Conservation (phyloP, 1,140 invertebrate species). For the Daktulosphaira vitifoliae region DNA sequence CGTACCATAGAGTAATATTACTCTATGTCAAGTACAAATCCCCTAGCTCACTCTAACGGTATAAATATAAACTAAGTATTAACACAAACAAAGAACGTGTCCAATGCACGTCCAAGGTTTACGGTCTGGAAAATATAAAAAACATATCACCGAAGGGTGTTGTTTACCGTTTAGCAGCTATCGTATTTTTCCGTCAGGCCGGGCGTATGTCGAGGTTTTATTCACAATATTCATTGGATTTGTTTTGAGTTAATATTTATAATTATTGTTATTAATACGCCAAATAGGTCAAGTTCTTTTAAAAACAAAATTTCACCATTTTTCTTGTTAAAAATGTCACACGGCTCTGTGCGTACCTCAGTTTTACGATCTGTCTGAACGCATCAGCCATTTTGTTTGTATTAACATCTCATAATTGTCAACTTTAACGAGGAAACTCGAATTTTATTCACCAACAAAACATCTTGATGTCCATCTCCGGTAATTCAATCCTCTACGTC, state of each 20-base stretch:
- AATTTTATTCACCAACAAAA: not conserved
- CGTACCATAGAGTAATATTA: no score
- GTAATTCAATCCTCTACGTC: conserved; percentile 29
- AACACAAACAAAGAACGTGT: conserved; percentile 33
- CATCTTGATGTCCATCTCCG: conserved; percentile 26
- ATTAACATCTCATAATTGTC: not conserved
- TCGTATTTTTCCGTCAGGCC: conserved; percentile 10
- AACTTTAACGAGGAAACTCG: not conserved
- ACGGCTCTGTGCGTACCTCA: not conserved
- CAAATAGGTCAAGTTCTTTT: no score
- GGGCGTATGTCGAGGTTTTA: conserved; percentile 10
- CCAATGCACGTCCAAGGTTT: conserved; percentile 28
- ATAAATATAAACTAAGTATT: not conserved
- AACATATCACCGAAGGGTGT: conserved; percentile 33
- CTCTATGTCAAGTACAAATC: no score
- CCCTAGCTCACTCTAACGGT: conserved; percentile 8
- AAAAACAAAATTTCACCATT: no score
- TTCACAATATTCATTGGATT: not conserved
- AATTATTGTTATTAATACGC: no score
- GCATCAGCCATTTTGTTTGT: conserved; percentile 32
- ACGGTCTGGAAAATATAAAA: conserved; percentile 32
- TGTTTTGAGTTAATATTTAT: not conserved
- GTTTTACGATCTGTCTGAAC: conserved; percentile 8
- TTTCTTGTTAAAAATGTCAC: conserved; percentile 9
- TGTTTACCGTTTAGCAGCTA: conserved; percentile 31